Evolutionary conservation across 2,888 invertebrate species (phyloP), one percentile per base, ranked within the genome.

Genomic region (Camptogramma bilineatum): DNA sequence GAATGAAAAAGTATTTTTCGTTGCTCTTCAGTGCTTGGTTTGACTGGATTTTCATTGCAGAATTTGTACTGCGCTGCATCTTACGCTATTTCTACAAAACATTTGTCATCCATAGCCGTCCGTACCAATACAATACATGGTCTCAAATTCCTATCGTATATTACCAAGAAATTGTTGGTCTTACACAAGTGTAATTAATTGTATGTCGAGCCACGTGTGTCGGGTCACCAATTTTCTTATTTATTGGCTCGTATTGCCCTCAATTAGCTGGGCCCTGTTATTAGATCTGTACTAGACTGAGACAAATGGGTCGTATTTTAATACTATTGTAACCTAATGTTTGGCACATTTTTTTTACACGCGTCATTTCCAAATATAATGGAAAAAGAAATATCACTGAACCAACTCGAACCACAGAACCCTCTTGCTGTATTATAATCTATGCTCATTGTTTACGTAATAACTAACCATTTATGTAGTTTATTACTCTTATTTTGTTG

Each of bases 191-290:
- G 79, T 82, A 86, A 88, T 88, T 87, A 88, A 88, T 88, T 80
- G 82, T 82, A 76, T 81, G 79, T 74, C 81, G 68, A 65, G 67
- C 78, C 84, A 82, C 83, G 83, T 84, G 83, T 78, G 77, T 66
- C 52, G 80, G 80, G 82, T 83, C 83, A 70, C 84, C 87, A 85
- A 84, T 85, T 83, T 86, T 83, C 88, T 87, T 88, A 89, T 89
- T 89, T 89, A 89, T 88, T 83, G 88, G 77, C 73, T 79, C 82
- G 79, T 79, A 85, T 87, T 86, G 81, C 78, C 80, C 74, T 66
- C 84, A 84, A 87, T 88, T 88, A 87, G 79, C 71, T 68, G 79
- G 72, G 75, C 77, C 72, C 66, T 76, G 78, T 84, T 84, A 86
- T 84, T 84, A 83, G 80, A 79, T 73, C 82, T 85, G 77, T 71